These are phyloP conservation scores for Serinus canaria DNA, from an alignment of 2,113 vertebrate species.

Conservation along the genomic window DNA sequence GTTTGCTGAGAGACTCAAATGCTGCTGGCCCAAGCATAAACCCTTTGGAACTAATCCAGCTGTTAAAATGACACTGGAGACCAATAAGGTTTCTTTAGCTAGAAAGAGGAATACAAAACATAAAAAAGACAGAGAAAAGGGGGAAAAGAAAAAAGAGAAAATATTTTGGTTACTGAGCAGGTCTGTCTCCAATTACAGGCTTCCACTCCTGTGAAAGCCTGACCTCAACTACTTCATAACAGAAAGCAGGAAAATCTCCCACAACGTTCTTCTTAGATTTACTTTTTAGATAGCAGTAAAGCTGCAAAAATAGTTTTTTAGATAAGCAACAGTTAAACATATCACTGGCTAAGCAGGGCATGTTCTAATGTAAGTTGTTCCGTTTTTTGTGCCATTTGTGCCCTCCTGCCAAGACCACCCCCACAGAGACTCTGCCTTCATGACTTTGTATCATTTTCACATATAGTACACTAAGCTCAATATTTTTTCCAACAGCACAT, in stretches of 20 bases:
- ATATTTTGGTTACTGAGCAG: background rate
- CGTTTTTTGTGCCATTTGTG: background rate
- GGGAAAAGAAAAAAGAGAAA: background rate
- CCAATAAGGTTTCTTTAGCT: background rate
- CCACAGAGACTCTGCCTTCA: background rate
- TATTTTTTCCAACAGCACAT: background rate
- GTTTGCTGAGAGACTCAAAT: background rate
- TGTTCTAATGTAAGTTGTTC: background rate
- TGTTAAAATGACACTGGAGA: background rate
- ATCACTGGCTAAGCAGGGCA: background rate
- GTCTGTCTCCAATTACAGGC: background rate
- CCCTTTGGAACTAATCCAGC: background rate
- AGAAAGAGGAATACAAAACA: background rate
- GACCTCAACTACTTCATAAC: background rate
- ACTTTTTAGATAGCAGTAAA: background rate
- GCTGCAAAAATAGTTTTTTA: background rate
- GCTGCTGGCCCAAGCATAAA: background rate
- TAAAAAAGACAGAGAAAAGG: background rate
- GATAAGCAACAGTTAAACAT: background rate
- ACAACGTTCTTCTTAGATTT: background rate
- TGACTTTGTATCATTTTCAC: background rate
- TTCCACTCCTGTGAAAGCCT: background rate
- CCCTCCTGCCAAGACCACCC: background rate
- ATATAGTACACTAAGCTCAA: background rate
- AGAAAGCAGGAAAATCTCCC: background rate